Conservation (phyloP, 2,113 vertebrate species). For the Tauraco erythrolophus region DNA sequence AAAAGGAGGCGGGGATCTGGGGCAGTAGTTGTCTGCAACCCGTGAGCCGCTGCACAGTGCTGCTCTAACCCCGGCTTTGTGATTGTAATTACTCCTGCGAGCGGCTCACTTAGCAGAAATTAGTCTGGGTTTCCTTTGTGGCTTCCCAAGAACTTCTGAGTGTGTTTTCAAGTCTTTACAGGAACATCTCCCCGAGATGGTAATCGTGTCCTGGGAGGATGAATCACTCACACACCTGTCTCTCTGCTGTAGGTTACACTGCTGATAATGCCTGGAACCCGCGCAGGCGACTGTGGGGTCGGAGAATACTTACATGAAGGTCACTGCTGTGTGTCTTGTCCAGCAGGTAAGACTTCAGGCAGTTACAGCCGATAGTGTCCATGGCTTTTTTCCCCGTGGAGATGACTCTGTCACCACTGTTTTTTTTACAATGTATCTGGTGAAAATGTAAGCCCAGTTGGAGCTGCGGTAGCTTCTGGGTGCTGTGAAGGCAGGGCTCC, state of each 20-base stretch:
- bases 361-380: fast-evolving
- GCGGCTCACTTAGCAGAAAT: background rate
- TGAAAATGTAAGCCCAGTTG: fast-evolving
- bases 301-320: background rate
- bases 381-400: fast-evolving
- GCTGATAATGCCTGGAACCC: background rate
- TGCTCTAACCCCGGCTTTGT: background rate
- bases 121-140: slow-evolving; percentile 39
- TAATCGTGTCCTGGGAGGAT: background rate
- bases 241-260: background rate
- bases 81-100: background rate
- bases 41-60: fast-evolving
- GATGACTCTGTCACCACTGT: fast-evolving
- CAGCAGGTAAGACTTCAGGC: slow-evolving; percentile 18
- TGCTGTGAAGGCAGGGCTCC: background rate
- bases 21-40: background rate
- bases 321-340: background rate
- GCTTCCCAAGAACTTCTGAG: background rate
- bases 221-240: background rate
- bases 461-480: background rate
- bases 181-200: background rate
- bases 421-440: fast-evolving
- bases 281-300: background rate
- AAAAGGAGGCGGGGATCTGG: background rate
- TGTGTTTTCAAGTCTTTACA: background rate